Conservation (phyloP, 1,140 invertebrate species). For the Drosophila ambigua region DNA sequence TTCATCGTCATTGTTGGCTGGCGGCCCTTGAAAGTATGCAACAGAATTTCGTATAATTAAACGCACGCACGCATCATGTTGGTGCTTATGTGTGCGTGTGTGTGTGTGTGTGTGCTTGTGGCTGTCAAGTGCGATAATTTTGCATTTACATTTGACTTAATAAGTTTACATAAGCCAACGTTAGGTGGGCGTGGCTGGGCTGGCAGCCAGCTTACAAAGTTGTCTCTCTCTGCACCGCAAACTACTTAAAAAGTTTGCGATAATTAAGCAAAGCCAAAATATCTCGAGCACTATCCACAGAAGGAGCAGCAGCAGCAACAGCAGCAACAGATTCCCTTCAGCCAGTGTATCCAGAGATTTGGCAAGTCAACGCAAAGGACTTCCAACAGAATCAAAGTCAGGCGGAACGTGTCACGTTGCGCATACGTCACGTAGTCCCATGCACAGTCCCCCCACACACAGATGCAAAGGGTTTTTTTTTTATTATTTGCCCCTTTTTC, state of each 20-base stretch:
- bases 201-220: slow-evolving; percentile 63
- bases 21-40: slow-evolving; percentile 64
- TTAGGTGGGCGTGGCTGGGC: slow-evolving; percentile 8
- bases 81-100: slow-evolving; percentile 6
- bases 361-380: slow-evolving; percentile 12
- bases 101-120: slow-evolving; percentile 15
- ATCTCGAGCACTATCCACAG: slow-evolving; percentile 44
- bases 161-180: slow-evolving; percentile 64
- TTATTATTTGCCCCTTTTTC: slow-evolving; percentile 11
- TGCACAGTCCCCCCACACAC: no score
- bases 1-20: slow-evolving; percentile 27
- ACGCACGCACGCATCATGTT: slow-evolving; percentile 62
- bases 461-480: slow-evolving; percentile 44
- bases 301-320: slow-evolving; percentile 12
- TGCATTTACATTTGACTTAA: slow-evolving; percentile 80
- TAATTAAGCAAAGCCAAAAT: slow-evolving; percentile 79
- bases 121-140: slow-evolving; percentile 78
- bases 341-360: slow-evolving; percentile 20
- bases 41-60: slow-evolving; percentile 75
- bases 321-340: neutral
- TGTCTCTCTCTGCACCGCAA: slow-evolving; percentile 60
- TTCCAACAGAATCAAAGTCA: slow-evolving; percentile 40
- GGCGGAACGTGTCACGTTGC: slow-evolving; percentile 47
- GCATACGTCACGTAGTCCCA: slow-evolving; percentile 65
- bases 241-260: slow-evolving; percentile 79